These are phyloP conservation scores for Buphagus erythrorhynchus DNA, from an alignment of 2,797 vertebrate genomes.

Conservation along the genomic window DNA sequence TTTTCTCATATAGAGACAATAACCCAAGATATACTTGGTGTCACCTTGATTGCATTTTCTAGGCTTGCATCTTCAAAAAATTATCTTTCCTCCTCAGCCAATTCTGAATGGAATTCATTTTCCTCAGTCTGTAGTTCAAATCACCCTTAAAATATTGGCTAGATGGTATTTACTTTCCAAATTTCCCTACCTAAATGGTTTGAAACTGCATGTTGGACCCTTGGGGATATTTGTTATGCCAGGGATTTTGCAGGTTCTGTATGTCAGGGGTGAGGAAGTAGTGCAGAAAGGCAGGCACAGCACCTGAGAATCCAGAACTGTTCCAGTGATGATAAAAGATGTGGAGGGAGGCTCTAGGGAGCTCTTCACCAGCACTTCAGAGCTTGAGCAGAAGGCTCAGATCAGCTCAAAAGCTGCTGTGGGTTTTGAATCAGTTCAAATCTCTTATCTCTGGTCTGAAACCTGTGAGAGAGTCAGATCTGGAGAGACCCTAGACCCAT, in stretches of 20 bases:
- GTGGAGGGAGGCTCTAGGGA: neutral
- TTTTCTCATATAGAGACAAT: neutral
- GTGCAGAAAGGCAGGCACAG: neutral
- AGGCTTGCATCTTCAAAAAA: neutral
- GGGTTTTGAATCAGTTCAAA: rapidly evolving
- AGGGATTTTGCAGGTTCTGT: too few relatives aligned
- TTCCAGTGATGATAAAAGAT: neutral
- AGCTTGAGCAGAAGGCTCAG: neutral
- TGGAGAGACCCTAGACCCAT: neutral
- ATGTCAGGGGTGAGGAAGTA: neutral
- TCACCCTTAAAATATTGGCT: neutral
- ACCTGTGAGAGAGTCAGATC: neutral
- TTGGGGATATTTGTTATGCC: neutral
- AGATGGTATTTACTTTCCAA: neutral
- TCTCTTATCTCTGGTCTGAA: neutral
- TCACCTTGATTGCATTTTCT: neutral
- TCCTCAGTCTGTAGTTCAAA: neutral
- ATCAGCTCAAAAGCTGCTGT: neutral
- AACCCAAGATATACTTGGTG: neutral
- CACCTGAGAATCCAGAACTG: neutral
- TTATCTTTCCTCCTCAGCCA: neutral
- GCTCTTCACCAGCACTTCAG: neutral
- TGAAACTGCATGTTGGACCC: neutral
- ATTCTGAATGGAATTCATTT: neutral
- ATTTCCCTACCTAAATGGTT: neutral